Base-by-base conservation (phyloP, 2,888 invertebrate species). In the Drosophila trichaetosa region DNA sequence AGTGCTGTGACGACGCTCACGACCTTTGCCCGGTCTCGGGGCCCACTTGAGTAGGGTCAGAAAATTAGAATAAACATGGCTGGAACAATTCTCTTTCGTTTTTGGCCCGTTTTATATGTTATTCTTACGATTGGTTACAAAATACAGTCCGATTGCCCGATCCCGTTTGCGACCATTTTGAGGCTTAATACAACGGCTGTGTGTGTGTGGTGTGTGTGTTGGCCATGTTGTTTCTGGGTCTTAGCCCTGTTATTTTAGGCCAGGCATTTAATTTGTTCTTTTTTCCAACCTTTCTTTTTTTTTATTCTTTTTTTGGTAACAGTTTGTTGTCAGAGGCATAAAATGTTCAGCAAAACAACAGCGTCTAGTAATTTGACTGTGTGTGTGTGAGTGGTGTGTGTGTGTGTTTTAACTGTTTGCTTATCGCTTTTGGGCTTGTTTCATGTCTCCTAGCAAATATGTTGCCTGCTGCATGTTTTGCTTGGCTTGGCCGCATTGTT, bases 81-180 rank as follows among this genome's bases (percentile, higher is more conserved):
- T 82, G 76, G 70, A 73, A 82, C 78, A 76, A 79, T 83, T 83
- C 54, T 69, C 38, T 40, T 56, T 31, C 31, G 53, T 46, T 36
- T 51, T 76, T 34, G 64, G 36, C 36, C 40, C 53, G 56, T 34
- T 33, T 60, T 46, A 31, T 40, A 60, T 89, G 86, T 88, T 88
- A 79, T 90, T 90, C 86, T 88, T 88, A 76, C 85, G 85, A 90
- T 88, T 88, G 88, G 88, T 84, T 90, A 88, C 88, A 90, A 83
- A 88, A 82, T 59, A 76, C 72, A 78, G 69, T 73, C 66, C 46
- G 54, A 18, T n/a, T 54, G 46, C 46, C 46, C 46, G 46, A 46
- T 46, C 46, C 46, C 46, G 46, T 18, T 24, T 63, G 42, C 68
- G 54, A 82, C 87, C 87, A 89, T 90, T 87, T 86, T 86, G 80